A percentile compares a stretch with the other conserved stretches of the same genome.
phyloP scores from a whole-genome alignment of 2,888 invertebrate genomes.

The Proisotoma minuta region DNA sequence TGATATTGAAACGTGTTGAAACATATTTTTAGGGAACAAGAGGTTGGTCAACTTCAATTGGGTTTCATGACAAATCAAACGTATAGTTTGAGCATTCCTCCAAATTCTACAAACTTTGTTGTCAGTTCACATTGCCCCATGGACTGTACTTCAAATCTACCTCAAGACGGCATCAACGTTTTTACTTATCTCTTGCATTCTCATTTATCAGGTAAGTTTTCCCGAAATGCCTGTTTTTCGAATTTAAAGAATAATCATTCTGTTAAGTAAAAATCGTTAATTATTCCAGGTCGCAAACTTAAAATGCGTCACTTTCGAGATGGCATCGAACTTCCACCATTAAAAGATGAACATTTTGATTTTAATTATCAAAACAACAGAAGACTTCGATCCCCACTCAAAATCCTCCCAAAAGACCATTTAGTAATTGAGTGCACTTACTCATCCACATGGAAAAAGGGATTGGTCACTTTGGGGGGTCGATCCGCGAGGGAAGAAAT shows the following conservation, averaged over 20 bases:
- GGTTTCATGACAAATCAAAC: constrained; percentile 71
- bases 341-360: constrained; percentile 14
- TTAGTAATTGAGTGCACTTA: constrained; percentile 12
- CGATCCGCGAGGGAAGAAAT: constrained; percentile 18
- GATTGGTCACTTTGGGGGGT: constrained; percentile 1
- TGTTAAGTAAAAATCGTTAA: too few species aligned
- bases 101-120: constrained; percentile 68
- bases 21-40: constrained; percentile 49
- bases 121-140: constrained; percentile 78
- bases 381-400: neutral
- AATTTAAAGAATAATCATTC: too few species aligned
- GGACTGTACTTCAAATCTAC: constrained; percentile 64
- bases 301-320: constrained; percentile 8
- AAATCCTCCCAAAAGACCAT: constrained; percentile 12
- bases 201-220: constrained; percentile 58
- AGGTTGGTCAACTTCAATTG: constrained; percentile 73
- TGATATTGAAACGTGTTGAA: too few species aligned
- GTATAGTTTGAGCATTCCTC: constrained; percentile 71
- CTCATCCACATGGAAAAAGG: constrained; percentile 15
- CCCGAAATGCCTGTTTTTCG: too few species aligned
- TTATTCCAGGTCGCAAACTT: constrained; percentile 6
- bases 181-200: constrained; percentile 77
- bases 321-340: neutral
- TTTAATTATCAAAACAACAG: constrained; percentile 17
- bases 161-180: constrained; percentile 66